Evolutionary conservation across 1,140 invertebrate genomes (phyloP).

Genomic region (Manduca sexta): DNA sequence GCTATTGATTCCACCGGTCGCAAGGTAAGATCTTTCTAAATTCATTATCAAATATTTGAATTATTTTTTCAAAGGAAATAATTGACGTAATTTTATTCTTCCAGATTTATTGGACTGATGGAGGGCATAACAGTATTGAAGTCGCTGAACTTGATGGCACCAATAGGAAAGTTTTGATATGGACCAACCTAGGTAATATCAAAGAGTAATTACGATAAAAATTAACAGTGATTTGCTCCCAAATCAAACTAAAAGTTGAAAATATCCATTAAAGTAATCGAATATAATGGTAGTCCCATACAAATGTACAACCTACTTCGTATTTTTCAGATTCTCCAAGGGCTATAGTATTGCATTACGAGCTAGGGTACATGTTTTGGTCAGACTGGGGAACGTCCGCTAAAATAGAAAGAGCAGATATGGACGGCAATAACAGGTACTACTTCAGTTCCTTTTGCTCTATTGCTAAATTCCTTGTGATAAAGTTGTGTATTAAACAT

Average conservation of each 20-base stretch:
- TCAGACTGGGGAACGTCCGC: constrained; percentile 94
- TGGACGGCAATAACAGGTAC: constrained; percentile 86
- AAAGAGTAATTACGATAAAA: too few species aligned
- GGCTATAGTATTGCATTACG: constrained; percentile 88
- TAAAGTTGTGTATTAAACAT: not conserved
- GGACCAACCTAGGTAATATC: constrained; percentile 80
- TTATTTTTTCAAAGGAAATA: too few species aligned
- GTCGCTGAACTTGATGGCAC: constrained; percentile 88
- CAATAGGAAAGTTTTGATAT: constrained; percentile 89
- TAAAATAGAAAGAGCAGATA: constrained; percentile 90
- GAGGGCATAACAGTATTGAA: constrained; percentile 88
- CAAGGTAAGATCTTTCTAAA: too few species aligned
- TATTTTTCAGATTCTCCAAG: constrained; percentile 77
- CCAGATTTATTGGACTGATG: constrained; percentile 92
- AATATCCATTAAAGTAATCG: too few species aligned
- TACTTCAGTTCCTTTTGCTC: too few species aligned
- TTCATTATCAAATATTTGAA: too few species aligned
- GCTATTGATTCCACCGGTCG: constrained; percentile 87
- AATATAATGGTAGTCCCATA: not conserved
- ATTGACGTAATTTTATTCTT: too few species aligned
- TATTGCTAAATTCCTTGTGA: too few species aligned
- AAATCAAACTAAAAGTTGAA: too few species aligned
- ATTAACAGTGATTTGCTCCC: too few species aligned
- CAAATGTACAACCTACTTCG: not conserved
- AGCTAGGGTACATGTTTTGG: constrained; percentile 91